A percentile compares a stretch with the other conserved stretches of the same genome.
Conservation (phyloP, 2,113 vertebrate species). For the Bucco capensis region DNA sequence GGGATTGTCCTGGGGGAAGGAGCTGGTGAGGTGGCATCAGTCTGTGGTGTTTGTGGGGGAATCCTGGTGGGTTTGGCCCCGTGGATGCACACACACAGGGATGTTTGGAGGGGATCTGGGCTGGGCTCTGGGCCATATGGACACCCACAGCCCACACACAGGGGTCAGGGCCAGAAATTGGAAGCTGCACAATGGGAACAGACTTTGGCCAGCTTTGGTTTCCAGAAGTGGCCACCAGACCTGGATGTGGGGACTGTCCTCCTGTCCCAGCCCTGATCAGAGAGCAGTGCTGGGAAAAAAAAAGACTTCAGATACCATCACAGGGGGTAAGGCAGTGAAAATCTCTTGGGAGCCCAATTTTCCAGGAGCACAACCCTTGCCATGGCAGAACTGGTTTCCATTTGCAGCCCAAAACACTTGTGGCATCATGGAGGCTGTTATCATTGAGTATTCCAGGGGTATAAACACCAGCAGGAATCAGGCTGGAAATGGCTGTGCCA, state of each 20-base stretch:
- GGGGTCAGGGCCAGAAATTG: background rate
- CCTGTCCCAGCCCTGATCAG: background rate
- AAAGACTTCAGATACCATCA: accelerated
- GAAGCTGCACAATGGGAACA: background rate
- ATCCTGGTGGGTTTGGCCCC: background rate
- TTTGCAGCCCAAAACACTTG: accelerated
- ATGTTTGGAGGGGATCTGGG: accelerated
- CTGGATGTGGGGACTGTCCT: background rate
- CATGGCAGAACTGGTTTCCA: background rate
- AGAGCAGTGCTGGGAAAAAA: background rate
- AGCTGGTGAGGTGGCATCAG: background rate
- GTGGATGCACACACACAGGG: accelerated
- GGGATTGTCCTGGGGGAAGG: background rate
- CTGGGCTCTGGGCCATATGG: accelerated
- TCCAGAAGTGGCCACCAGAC: background rate
- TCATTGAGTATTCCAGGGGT: background rate
- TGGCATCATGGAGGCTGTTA: too few species aligned
- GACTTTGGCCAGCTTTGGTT: background rate
- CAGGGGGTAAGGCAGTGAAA: background rate
- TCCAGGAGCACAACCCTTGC: background rate
- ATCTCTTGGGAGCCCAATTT: background rate
- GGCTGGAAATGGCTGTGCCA: background rate
- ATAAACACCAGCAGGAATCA: background rate
- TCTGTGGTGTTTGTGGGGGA: accelerated
- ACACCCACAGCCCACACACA: accelerated